Evolutionary conservation across 1,140 invertebrate species (phyloP), one percentile per base, ranked within the genome.

Genomic region (Heterodera schachtii): DNA sequence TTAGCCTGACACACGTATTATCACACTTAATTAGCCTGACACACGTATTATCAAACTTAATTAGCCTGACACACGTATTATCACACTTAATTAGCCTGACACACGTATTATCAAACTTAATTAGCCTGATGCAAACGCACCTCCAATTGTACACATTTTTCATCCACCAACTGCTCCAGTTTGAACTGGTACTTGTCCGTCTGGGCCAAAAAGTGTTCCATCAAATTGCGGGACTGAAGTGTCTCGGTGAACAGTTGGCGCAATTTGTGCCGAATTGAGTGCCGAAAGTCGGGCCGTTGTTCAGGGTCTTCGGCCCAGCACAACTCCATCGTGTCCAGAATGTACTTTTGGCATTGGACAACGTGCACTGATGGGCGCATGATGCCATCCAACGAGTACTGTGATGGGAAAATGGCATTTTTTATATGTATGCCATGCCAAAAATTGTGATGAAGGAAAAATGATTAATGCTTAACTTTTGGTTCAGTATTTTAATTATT

Each of bases 111-210:
- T 52, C 52, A 16, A 2, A 52, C 52, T 52, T 8, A 52, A 52
- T 8, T 16, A 16, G 52, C 16, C 52, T n/a, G n/a, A n/a, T n/a
- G n/a, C n/a, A n/a, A n/a, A n/a, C n/a, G n/a, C n/a, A n/a, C 57
- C 79, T 94, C 93, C 69, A 98, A 90, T 90, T 96, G 95, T 90
- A 95, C 94, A 0, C 96, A 98, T 80, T 96, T 91, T 88, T 98
- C 96, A 86, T 97, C 95, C 0, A 98, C 96, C 0, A 98, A 90
- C 5, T 93, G 93, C 90, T 95, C 94, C 75, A 95, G 90, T 90
- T 95, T 94, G 77, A 93, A 93, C 2, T 94, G 94, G 89, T 95
- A 95, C 87, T 95, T 95, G 89, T 95, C 94, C 88, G 90, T 89
- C 84, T 87, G 87, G 11, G 76, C 21, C 57, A 85, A 67, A 52